Evolutionary conservation across 2,888 invertebrate species (phyloP).

Genomic region (Euplagia quadripunctaria): DNA sequence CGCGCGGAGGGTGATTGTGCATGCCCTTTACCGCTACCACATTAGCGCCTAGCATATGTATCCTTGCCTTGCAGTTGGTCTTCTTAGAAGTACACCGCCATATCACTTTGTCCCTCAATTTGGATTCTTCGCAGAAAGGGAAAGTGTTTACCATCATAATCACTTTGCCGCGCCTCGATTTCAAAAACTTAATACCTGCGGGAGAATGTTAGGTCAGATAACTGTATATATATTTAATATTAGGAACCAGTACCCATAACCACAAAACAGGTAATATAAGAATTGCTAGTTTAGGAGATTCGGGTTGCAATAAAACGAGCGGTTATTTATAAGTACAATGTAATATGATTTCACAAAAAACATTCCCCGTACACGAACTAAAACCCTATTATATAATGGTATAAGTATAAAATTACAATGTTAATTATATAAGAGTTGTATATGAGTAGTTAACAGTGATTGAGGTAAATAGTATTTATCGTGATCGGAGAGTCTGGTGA

Average conservation of each 20-base stretch:
- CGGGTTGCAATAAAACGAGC: constrained; percentile 76
- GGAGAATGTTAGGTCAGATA: constrained; percentile 70
- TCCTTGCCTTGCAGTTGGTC: constrained; percentile 84
- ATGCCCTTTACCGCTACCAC: constrained; percentile 85
- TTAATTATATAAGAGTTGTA: constrained; percentile 73
- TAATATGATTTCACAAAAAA: constrained; percentile 85
- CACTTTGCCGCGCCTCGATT: constrained; percentile 84
- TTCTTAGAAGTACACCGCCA: constrained; percentile 86
- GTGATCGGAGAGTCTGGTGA: constrained; percentile 50
- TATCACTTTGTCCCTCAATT: constrained; percentile 83
- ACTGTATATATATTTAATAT: constrained; percentile 34
- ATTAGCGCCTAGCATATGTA: constrained; percentile 82
- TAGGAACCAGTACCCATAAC: constrained; percentile 21
- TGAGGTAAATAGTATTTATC: constrained; percentile 77
- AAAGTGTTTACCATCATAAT: constrained; percentile 87
- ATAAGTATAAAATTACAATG: constrained; percentile 85
- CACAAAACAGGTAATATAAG: constrained; percentile 22
- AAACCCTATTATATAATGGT: constrained; percentile 82
- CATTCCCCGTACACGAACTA: constrained; percentile 85
- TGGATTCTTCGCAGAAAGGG: constrained; percentile 86
- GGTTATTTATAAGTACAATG: constrained; percentile 86
- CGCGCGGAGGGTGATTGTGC: constrained; percentile 84
- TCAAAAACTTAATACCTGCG: constrained; percentile 84
- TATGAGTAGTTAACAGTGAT: constrained; percentile 77
- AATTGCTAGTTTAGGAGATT: constrained; percentile 21